phyloP scores from a whole-genome alignment of 2,888 invertebrate genomes.

The Parapristionchus giblindavisi region DNA sequence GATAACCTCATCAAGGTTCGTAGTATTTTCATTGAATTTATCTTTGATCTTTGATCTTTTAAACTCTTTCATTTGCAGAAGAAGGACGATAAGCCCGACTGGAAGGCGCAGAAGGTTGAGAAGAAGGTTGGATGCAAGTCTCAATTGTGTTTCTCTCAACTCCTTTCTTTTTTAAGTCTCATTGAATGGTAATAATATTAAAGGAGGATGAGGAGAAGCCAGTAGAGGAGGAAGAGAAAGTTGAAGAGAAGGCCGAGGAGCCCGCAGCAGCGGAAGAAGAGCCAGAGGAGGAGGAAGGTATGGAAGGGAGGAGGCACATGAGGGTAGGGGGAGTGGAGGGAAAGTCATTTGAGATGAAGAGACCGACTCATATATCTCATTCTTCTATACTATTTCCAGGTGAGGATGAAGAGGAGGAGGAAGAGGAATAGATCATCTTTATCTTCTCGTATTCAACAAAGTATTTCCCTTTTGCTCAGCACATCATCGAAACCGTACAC shows the following conservation, averaged over 20 bases:
- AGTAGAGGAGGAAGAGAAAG: conserved; percentile 43
- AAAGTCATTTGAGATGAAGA: not conserved
- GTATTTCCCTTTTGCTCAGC: too few species aligned
- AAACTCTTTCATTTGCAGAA: conserved; percentile 35
- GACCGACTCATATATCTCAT: too few species aligned
- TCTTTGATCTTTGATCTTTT: not conserved
- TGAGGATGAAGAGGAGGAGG: conserved; percentile 31
- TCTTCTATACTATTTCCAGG: too few species aligned
- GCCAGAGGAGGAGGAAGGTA: conserved; percentile 1
- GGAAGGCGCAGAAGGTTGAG: conserved; percentile 43
- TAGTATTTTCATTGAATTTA: not conserved
- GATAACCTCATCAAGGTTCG: conserved; percentile 71
- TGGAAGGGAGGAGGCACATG: not conserved
- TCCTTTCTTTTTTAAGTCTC: not conserved
- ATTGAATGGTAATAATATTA: not conserved
- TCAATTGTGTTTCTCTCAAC: not conserved
- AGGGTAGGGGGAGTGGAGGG: too few species aligned
- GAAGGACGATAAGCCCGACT: conserved; percentile 58
- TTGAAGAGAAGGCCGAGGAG: conserved; percentile 24
- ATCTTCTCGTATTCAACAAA: too few species aligned
- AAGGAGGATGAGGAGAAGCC: conserved; percentile 48
- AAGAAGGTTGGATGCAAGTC: conserved; percentile 11
- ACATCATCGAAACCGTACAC: too few species aligned
- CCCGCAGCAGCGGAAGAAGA: conserved; percentile 17
- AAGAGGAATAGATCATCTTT: not conserved